These are phyloP conservation scores for Sarcophaga caerulescens DNA, from an alignment of 2,888 invertebrate genomes.

Conservation along the genomic window DNA sequence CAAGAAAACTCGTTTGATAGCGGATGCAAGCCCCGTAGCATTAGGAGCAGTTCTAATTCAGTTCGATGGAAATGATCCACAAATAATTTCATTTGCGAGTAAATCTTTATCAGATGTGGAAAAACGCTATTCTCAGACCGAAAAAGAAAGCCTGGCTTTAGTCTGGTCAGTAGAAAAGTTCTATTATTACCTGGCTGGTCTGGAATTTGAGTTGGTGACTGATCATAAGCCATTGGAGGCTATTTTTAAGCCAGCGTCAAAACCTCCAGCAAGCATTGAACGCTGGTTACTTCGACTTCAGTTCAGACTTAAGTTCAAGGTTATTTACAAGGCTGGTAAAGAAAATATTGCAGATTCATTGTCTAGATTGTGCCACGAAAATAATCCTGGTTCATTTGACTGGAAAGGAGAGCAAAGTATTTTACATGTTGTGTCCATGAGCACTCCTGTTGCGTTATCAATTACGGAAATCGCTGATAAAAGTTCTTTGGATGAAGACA, in stretches of 20 bases:
- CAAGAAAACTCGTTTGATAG: conserved; percentile 72
- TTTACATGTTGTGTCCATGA: conserved; percentile 47
- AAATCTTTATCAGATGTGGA: conserved; percentile 58
- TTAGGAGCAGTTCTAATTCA: conserved; percentile 75
- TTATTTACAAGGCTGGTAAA: conserved; percentile 50
- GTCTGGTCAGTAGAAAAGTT: conserved; percentile 37
- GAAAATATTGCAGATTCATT: conserved; percentile 61
- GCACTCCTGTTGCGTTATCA: conserved; percentile 47
- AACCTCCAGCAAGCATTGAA: conserved; percentile 64
- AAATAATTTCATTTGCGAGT: conserved; percentile 57
- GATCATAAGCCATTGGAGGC: conserved; percentile 66
- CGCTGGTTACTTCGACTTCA: conserved; percentile 62
- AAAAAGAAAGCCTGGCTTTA: conserved; percentile 45
- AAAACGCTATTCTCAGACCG: conserved; percentile 64
- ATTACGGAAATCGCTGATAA: conserved; percentile 56
- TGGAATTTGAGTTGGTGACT: conserved; percentile 59
- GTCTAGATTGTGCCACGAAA: conserved; percentile 50
- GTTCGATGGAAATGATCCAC: conserved; percentile 47
- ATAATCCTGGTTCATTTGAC: conserved; percentile 52
- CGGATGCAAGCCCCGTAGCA: conserved; percentile 76
- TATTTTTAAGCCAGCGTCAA: conserved; percentile 69
- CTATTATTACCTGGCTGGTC: conserved; percentile 62
- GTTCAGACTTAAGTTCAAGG: conserved; percentile 59
- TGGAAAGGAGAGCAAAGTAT: conserved; percentile 57
- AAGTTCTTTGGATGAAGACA: conserved; percentile 52